These are phyloP conservation scores for Pseudococcus jackbeardsleyi DNA, from an alignment of 2,888 invertebrate species.

Conservation along the genomic window DNA sequence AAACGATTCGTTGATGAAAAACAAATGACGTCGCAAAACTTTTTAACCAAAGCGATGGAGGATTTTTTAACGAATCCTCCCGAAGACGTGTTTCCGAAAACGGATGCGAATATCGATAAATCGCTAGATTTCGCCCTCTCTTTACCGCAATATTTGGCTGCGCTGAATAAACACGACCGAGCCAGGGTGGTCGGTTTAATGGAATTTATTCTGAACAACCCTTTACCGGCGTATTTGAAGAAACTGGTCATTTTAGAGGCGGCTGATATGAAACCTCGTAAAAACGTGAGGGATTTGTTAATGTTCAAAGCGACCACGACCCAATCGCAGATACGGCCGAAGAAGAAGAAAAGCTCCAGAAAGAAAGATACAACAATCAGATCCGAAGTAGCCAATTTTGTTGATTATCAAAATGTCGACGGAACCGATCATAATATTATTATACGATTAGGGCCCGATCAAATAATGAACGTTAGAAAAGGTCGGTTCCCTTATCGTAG, in stretches of 20 bases:
- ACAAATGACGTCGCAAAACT: conserved; percentile 15
- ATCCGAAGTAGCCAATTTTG: not conserved
- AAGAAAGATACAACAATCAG: not conserved
- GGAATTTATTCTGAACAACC: conserved; percentile 15
- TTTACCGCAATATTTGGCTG: not conserved
- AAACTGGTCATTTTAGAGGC: not conserved
- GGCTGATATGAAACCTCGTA: not conserved
- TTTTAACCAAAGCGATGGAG: conserved; percentile 9
- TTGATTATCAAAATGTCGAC: not conserved
- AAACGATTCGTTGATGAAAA: not conserved
- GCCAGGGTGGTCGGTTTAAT: not conserved
- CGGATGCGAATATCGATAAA: conserved; percentile 27
- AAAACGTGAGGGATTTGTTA: not conserved
- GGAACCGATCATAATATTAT: conserved; percentile 5
- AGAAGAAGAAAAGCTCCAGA: conserved; percentile 5
- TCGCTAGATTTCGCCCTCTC: conserved; percentile 20
- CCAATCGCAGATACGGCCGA: not conserved
- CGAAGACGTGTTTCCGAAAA: conserved; percentile 1
- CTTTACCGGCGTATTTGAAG: conserved; percentile 4
- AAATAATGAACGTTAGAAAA: not conserved
- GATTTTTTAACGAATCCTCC: not conserved
- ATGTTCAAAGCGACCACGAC: not conserved
- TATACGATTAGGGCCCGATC: not conserved
- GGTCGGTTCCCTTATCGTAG: not conserved
- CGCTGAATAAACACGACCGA: not conserved